phyloP scores from a whole-genome alignment of 2,113 vertebrate species.

The Ardeotis arabs region DNA sequence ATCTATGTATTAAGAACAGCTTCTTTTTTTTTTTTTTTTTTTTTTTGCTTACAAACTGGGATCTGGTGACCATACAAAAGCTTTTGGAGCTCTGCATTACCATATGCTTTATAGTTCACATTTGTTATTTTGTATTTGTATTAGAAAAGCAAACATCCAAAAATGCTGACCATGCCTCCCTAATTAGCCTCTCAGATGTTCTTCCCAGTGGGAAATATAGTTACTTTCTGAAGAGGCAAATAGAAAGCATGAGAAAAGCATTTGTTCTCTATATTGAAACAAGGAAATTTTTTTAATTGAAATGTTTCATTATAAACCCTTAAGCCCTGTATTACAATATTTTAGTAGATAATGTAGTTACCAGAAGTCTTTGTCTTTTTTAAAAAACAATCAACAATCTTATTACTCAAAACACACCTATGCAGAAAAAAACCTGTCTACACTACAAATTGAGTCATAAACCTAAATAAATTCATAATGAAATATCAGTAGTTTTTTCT shows the following conservation, averaged over 20 bases:
- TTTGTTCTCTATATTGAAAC: background rate
- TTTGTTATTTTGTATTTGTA: conserved; percentile 7
- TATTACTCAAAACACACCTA: background rate
- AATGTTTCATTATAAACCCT: background rate
- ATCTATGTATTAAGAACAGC: background rate
- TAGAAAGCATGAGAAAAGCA: background rate
- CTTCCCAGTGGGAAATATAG: background rate
- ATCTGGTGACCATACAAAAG: background rate
- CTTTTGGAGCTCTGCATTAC: background rate
- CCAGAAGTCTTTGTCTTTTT: background rate
- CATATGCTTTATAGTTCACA: background rate
- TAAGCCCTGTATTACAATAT: background rate
- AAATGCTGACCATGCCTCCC: background rate
- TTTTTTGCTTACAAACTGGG: background rate
- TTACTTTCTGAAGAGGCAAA: background rate
- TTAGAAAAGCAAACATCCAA: conserved; percentile 21
- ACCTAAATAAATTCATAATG: background rate
- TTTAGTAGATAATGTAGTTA: background rate
- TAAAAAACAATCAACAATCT: background rate
- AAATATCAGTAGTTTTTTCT: background rate
- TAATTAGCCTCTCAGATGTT: background rate
- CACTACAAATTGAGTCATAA: background rate
- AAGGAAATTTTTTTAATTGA: background rate
- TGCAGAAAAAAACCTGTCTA: background rate
- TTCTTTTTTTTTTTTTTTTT: background rate